Evolutionary conservation across 2,113 vertebrate species (phyloP), one percentile per base, ranked within the genome.

Genomic region (Oryzias melastigma): DNA sequence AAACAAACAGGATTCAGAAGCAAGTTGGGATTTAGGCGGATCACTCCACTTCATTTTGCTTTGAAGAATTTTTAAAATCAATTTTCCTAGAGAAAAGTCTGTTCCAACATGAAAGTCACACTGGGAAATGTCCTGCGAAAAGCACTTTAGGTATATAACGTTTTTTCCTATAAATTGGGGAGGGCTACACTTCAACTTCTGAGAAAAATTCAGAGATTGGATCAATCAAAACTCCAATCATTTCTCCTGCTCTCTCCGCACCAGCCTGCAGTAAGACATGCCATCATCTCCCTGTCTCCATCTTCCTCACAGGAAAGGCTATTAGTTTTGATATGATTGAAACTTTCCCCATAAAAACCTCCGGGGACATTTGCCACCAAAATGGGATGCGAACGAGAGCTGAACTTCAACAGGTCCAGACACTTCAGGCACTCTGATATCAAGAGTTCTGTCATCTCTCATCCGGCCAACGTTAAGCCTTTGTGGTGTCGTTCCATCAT

Each of bases 311-410:
- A 8, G 53, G 52, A 22, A 17, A 52, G 40, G 56, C 74, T 68
- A 82, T 80, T 81, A 19, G 72, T 75, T 75, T 65, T 65, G 68
- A 85, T 78, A 75, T 75, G 74, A 82, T 82, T 80, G 74, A 51
- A 80, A 73, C 73, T 65, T 73, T 68, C 58, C 73, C 51, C 18
- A 20, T 50, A 64, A 74, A 73, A 63, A 35, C 8, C 77, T 73
- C 76, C 42, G 35, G 77, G 74, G 74, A 71, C 65, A 67, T 14
- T 16, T 7, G 16, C 45, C 71, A 61, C 42, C 24, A 59, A 58
- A 54, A 58, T 16, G 1, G 56, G 5, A 59, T 20, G 24, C 3
- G 44, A 71, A 74, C 52, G 71, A 74, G 73, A 80, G 59, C 69
- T 58, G 70, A 54, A 70, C 67, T 66, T 62, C 67, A 77, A 67